Base-by-base conservation (phyloP, 2,797 vertebrate species). In the Cyprinodon diabolis region DNA sequence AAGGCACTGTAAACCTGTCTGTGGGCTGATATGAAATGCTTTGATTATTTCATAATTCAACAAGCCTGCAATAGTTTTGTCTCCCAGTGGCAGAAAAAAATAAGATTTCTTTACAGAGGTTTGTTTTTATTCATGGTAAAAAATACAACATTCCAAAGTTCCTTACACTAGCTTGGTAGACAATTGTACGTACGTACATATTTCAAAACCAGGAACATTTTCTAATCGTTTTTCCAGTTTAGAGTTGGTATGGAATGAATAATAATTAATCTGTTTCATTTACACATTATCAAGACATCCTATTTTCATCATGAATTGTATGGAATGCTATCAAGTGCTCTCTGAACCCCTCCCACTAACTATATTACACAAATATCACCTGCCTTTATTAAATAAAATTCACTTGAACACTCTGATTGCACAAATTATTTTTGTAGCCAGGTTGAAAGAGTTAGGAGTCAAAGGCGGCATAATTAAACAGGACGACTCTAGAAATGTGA, bases 391-490 rank as follows among this genome's bases (percentile, higher is more conserved):
- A 83, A 91, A 93, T 89, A 66, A 86, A 91, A 90, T 85, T 86
- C 76, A 86, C 90, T 93, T 89, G 87, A 87, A 90, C 84, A 83
- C 82, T 81, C 60, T 73, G 82, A 84, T 91, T 88, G 84, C 85
- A 90, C 86, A 92, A 93, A 94, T 93, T 84, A 93, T 94, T 92
- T 93, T 91, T 92, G 83, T 89, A 90, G 87, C 88, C 75, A 78
- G 84, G 88, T 92, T 93, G 85, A 93, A 91, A 93, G 92, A 90
- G 84, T 93, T 87, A 78, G 69, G 89, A 94, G 92, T 94, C 92
- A 93, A 92, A 93, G 91, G 91, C 89, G 14, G 88, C 81, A 80
- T 94, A 93, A 95, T 95, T 94, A 94, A 90, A 92, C 66, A 71
- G 87, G 89, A 93, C 66, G 83, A 94, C 90, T 94, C 40, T 88